A percentile compares a stretch with the other conserved stretches of the same genome.
Conservation (phyloP, 2,113 vertebrate genomes). For the Todiramphus saurophagus region DNA sequence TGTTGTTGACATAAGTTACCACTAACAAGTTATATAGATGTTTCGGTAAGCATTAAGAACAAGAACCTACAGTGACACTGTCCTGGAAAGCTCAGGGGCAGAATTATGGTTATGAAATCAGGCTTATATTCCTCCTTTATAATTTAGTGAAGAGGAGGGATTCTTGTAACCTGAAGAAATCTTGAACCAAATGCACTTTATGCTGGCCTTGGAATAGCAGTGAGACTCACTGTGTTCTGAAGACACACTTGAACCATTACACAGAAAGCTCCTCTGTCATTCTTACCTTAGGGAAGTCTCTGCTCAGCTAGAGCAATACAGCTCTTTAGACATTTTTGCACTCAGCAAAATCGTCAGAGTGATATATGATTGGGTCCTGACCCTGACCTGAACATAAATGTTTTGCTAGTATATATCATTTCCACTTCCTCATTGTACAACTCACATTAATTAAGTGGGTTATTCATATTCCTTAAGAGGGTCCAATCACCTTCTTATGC, state of each 20-base stretch:
- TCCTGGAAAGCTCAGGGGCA: not conserved
- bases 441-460: constrained; percentile 1
- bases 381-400: not conserved
- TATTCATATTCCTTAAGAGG: not conserved
- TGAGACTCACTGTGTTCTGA: not conserved
- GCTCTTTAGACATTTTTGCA: not conserved
- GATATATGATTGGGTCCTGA: not conserved
- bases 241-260: not conserved
- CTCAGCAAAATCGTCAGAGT: not conserved
- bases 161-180: not conserved
- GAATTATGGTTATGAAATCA: not conserved
- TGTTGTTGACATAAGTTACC: not conserved
- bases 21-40: not conserved
- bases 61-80: not conserved
- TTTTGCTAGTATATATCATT: not conserved
- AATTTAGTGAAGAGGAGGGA: not conserved
- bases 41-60: not conserved
- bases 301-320: not conserved
- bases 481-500: not conserved
- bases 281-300: not conserved
- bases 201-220: not conserved
- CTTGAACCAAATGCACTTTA: not conserved
- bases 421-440: not conserved
- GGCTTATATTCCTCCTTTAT: not conserved
- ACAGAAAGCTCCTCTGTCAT: not conserved